Base-by-base conservation (phyloP, 2,797 vertebrate genomes). In the Toxotes lorentzi region DNA sequence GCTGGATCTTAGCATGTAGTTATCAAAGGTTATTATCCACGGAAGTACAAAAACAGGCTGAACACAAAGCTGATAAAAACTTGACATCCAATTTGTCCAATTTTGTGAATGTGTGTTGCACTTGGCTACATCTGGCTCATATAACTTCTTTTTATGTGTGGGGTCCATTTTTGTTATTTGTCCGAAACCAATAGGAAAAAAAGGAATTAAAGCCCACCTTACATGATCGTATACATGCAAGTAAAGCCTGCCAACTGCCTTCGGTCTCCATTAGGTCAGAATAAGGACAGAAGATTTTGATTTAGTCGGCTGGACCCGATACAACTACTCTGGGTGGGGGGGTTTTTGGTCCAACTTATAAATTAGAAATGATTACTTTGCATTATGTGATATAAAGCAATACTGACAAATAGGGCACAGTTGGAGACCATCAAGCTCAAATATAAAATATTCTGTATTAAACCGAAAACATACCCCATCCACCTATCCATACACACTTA, bases 261-360 rank as follows among this genome's bases (percentile, higher is more conserved):
- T 14, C 45, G 56, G 63, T 64, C 67, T 59, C 38, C 30, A 40
- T 69, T 65, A 68, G 17, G 48, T 50, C 38, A 47, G 23, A 68
- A 74, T 32, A 47, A 70, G 34, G 66, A 80, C 69, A 69, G 76
- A 40, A 43, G 61, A 54, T 76, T 85, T 61, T 78, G 38, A 2
- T 88, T 85, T 74, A 83, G 45, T 79, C 76, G 76, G 84, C 48
- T 88, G 85, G 76, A 80, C 65, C 61, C 30, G 11, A n/a, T 45
- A 58, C 76, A 81, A 57, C 30, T 67, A 61, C 64, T 69, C 34
- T 50, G 27, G 51, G n/a, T n/a, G n/a, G n/a, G n/a, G n/a, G n/a
- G 61, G 66, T 59, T 66, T 70, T 79, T 41, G 9, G 40, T 78
- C 76, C 83, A 88, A 80, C 70, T 57, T 75, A 61, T 72, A 83